Evolutionary conservation across 2,113 vertebrate genomes (phyloP).

Genomic region (Eudyptes chrysolophus): DNA sequence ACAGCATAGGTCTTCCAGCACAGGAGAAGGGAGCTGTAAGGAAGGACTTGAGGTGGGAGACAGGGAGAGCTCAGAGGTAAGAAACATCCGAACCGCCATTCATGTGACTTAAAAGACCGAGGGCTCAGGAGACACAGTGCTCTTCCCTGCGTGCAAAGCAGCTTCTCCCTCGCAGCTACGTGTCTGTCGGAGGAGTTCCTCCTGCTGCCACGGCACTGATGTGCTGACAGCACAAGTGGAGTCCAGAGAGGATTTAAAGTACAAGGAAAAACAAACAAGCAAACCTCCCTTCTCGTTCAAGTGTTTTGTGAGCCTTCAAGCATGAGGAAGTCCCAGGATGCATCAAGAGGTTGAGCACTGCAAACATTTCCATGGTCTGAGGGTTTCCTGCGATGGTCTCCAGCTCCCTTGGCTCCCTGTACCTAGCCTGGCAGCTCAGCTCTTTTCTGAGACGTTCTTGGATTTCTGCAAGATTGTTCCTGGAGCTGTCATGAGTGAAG

Average conservation of each 20-base stretch:
- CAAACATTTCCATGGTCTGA: not conserved
- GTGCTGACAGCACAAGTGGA: not conserved
- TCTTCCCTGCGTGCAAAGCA: not conserved
- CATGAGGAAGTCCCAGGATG: not conserved
- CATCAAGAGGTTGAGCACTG: not conserved
- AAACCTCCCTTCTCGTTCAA: not conserved
- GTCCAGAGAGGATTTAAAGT: not conserved
- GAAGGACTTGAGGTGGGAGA: not conserved
- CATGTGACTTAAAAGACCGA: fast-evolving
- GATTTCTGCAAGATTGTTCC: not conserved
- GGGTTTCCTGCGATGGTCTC: not conserved
- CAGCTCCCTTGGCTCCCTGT: not conserved
- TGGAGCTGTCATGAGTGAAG: not conserved
- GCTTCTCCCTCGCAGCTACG: not conserved
- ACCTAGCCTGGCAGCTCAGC: not conserved
- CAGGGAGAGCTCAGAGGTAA: not conserved
- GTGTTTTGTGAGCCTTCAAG: not conserved
- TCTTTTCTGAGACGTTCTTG: not conserved
- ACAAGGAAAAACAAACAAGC: not conserved
- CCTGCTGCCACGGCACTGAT: not conserved
- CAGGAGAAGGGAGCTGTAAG: not conserved
- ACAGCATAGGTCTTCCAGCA: not conserved
- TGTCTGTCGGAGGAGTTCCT: not conserved
- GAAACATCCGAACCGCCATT: not conserved
- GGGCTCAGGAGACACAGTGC: fast-evolving